Base-by-base conservation (phyloP, 2,888 invertebrate genomes). In the Caenorhabditis sp. region DNA sequence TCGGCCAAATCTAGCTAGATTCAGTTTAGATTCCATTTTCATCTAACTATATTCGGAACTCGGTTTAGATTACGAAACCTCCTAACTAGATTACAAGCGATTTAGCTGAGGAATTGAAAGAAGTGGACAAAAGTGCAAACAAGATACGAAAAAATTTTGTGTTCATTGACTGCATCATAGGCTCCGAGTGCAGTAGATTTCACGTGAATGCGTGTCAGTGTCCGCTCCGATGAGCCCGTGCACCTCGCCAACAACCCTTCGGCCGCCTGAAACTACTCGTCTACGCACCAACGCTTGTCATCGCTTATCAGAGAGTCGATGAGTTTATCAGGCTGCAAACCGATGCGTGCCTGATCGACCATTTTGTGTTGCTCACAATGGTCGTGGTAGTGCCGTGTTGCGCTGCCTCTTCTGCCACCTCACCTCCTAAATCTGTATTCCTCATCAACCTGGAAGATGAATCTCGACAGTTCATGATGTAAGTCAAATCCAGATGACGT, bases 341-440 rank as follows among this genome's bases (percentile, higher is more conserved):
- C 48, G 41, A 22, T 63, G 52, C 52, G 53, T 41, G 68, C 45
- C 43, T 62, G 62, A 58, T 68, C 68, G 68, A 68, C 68, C 58
- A 68, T 58, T 68, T 59, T 46, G 70, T 58, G 70, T 70, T 70
- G 70, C 70, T 70, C 70, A 70, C 61, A 35, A 71, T 71, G 71
- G 71, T 71, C 50, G 71, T 71, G 55, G 71, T 71, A 48, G 55
- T 71, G 71, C 71, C 71, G 41, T 71, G 62, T 45, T 73, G 70
- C 45, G 48, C 58, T 35, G 52, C 70, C 17, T 20, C 56, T 2
- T n/a, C 20, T 7, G 13, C 55, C 17, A 41, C 41, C 52, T 26
- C 65, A 17, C 65, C 58, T 6, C 63, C 58, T 1, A 73, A 73
- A 53, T 73, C 73, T 3, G 73, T 73, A 15, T 73, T 73, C 37